Percentiles rank a stretch among this genome's conserved stretches.
Evolutionary conservation across 1,140 invertebrate genomes (phyloP).

Genomic region (Scylla paramamosain): DNA sequence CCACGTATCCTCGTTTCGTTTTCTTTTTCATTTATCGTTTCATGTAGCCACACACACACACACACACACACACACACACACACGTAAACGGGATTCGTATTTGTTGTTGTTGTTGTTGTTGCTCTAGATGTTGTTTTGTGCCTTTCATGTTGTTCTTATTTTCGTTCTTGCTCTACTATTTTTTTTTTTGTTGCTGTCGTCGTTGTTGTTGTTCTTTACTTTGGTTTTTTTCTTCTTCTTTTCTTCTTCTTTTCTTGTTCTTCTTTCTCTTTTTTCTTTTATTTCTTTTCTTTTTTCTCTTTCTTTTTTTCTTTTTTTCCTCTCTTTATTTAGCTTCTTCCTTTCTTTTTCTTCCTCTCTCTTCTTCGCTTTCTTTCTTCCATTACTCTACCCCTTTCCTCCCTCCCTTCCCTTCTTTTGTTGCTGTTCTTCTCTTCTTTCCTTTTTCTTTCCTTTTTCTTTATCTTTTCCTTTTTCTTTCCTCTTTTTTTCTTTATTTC

Average conservation of each 20-base stretch:
- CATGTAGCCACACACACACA: too few relatives aligned
- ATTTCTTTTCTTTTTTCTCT: too few relatives aligned
- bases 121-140: not conserved
- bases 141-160: not conserved
- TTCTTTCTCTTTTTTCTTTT: not conserved
- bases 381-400: not conserved
- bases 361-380: not conserved
- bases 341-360: not conserved
- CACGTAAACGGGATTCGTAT: too few relatives aligned
- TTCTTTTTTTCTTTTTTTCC: not conserved
- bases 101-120: not conserved
- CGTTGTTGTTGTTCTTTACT: not conserved
- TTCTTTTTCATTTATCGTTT: too few relatives aligned
- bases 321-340: not conserved
- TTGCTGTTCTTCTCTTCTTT: too few relatives aligned
- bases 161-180: not conserved
- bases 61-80: too few relatives aligned
- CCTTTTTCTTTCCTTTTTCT: too few relatives aligned
- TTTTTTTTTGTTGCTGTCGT: not conserved
- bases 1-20: too few relatives aligned
- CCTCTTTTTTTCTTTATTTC: too few relatives aligned
- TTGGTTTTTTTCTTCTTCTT: not conserved
- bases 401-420: not conserved
- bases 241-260: not conserved
- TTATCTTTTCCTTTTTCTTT: too few relatives aligned